Base-by-base conservation (phyloP, 2,113 vertebrate species). In the Neogale vison region DNA sequence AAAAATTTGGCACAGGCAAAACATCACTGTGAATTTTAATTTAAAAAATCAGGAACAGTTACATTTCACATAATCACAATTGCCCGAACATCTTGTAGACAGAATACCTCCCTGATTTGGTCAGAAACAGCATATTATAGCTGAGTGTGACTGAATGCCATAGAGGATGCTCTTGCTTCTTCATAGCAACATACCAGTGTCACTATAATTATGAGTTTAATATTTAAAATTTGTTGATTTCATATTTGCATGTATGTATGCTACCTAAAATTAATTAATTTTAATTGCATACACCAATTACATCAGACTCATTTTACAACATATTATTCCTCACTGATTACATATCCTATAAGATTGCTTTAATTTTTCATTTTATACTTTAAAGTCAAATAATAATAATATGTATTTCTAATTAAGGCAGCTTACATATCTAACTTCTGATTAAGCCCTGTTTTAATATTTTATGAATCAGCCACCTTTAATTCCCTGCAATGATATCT, bases 341-440 rank as follows among this genome's bases (percentile, higher is more conserved):
- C 90, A 96, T 98, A 98, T 98, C 98, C 98, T 98, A 95, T 95
- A 98, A 98, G 97, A 99, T 98, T 98, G 98, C 98, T 99, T 98
- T 99, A 99, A 99, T 99, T 98, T 99, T 98, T 99, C 98, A 99
- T 98, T 99, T 98, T 98, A 97, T 97, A 97, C 98, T 98, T 98
- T 98, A 98, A 99, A 99, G 98, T 98, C 98, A 99, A 99, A 99
- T 98, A 99, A 99, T 98, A 99, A 99, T 98, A 99, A 99, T 99
- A 98, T 98, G 98, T 98, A 98, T 98, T 98, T 98, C 98, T 99
- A 98, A 99, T 99, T 99, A 99, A 98, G 97, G 95, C 98, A 81
- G 82, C 97, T 98, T 98, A 98, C 96, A 97, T 98, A 98, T 97
- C 98, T 98, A 94, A 97, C 97, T 97, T 96, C 98, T 99, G 99